Evolutionary conservation across 2,888 invertebrate species (phyloP).

Genomic region (Pocota personata): DNA sequence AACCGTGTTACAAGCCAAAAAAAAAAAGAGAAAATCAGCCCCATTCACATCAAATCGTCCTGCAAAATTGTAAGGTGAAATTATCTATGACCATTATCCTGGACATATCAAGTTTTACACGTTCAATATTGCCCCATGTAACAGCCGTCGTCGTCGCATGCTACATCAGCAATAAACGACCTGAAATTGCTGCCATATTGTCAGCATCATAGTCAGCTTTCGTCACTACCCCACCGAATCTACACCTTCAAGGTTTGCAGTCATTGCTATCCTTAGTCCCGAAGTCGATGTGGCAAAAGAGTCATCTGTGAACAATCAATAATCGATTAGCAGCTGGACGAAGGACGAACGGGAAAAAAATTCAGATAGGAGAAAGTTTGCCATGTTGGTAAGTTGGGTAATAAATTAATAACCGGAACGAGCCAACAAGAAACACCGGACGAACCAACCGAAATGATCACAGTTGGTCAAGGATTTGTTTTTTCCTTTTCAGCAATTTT

Average conservation of each 20-base stretch:
- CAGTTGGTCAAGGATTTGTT: constrained; percentile 72
- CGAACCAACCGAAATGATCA: constrained; percentile 54
- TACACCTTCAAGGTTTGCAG: constrained; percentile 64
- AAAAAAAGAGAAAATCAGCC: neutral
- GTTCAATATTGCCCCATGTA: constrained; percentile 62
- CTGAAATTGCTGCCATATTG: constrained; percentile 72
- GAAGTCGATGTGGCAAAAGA: constrained; percentile 41
- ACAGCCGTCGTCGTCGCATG: constrained; percentile 50
- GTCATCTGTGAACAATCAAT: constrained; percentile 73
- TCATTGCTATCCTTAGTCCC: constrained; percentile 23
- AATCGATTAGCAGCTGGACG: constrained; percentile 72
- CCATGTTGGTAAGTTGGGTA: constrained; percentile 69
- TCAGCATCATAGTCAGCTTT: constrained; percentile 60
- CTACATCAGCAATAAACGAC: constrained; percentile 73
- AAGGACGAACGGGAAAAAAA: constrained; percentile 40
- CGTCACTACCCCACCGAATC: constrained; percentile 34
- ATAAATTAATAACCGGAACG: constrained; percentile 74
- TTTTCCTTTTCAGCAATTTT: constrained; percentile 25
- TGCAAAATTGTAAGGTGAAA: constrained; percentile 21
- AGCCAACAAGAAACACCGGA: constrained; percentile 60
- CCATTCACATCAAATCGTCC: neutral
- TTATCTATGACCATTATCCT: constrained; percentile 29
- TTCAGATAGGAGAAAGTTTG: constrained; percentile 61
- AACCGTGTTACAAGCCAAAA: neutral
- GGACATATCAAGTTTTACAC: constrained; percentile 59